phyloP scores from a whole-genome alignment of 92 coral and sea anemone genomes.

The Plumapathes pennacea region DNA sequence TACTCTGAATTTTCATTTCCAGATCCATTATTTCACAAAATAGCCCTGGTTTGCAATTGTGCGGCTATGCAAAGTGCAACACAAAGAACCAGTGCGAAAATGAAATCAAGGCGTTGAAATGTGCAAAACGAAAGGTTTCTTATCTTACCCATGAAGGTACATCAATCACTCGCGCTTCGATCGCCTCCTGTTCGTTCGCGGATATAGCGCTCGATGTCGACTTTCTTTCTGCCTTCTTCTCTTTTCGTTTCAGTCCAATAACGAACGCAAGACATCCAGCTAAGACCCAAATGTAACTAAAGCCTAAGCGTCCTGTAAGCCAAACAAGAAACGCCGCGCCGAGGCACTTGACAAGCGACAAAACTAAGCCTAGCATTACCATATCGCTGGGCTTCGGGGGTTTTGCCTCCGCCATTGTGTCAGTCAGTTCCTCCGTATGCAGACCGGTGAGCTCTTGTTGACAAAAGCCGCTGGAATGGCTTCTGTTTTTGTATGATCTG shows the following conservation, averaged over 20 bases:
- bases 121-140: no score
- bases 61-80: no score
- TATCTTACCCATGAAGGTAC: slow-evolving; percentile 82
- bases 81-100: no score
- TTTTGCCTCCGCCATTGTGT: neutral
- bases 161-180: slow-evolving; percentile 66
- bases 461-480: no score
- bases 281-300: slow-evolving; percentile 64
- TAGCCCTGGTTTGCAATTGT: no score
- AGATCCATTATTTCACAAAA: no score
- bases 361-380: slow-evolving; percentile 24
- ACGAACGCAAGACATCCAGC: slow-evolving; percentile 38
- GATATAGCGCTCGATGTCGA: slow-evolving; percentile 51
- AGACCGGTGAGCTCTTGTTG: no score
- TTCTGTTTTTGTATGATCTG: no score
- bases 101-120: no score
- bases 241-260: slow-evolving; percentile 47
- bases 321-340: slow-evolving; percentile 58
- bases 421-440: no score
- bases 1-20: no score
- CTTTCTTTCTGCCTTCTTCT: slow-evolving; percentile 52
- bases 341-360: slow-evolving; percentile 54
- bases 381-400: slow-evolving; percentile 11
- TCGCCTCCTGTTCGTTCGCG: slow-evolving; percentile 51
- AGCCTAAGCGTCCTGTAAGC: slow-evolving; percentile 69